Conservation (phyloP, 2,888 invertebrate species). For the Neocrepidodera transversa region DNA sequence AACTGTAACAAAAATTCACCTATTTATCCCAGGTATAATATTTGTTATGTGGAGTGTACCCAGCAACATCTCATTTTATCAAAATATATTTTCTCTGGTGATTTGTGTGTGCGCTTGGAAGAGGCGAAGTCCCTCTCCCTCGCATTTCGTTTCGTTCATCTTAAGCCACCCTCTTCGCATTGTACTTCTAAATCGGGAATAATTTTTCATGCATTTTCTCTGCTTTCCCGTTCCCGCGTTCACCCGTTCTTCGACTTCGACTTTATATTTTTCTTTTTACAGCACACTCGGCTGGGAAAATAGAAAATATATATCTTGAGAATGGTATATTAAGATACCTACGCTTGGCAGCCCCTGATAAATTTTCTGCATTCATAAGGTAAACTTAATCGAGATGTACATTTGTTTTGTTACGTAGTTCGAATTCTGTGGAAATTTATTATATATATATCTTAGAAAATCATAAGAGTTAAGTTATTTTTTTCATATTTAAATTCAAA, state of each 20-base stretch:
- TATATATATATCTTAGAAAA: too few relatives aligned
- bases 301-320: constrained; percentile 13
- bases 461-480: too few relatives aligned
- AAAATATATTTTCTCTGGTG: constrained; percentile 59
- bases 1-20: too few relatives aligned
- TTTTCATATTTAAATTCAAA: too few relatives aligned
- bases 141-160: constrained; percentile 41
- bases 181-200: constrained; percentile 55
- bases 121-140: constrained; percentile 44
- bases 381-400: constrained; percentile 1
- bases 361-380: not conserved
- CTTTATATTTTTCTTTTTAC: constrained; percentile 28
- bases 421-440: not conserved
- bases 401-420: not conserved
- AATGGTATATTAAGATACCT: constrained; percentile 11
- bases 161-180: constrained; percentile 46
- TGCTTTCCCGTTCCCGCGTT: constrained; percentile 22
- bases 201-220: constrained; percentile 57
- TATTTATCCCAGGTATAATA: constrained; percentile 24
- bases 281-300: not conserved
- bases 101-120: constrained; percentile 53
- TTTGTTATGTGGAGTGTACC: constrained; percentile 52
- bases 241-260: constrained; percentile 26
- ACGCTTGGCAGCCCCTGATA: constrained; percentile 3
- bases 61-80: constrained; percentile 56